Evolutionary conservation across 2,797 vertebrate genomes (phyloP).

Genomic region (Bryconaethiops microstoma): DNA sequence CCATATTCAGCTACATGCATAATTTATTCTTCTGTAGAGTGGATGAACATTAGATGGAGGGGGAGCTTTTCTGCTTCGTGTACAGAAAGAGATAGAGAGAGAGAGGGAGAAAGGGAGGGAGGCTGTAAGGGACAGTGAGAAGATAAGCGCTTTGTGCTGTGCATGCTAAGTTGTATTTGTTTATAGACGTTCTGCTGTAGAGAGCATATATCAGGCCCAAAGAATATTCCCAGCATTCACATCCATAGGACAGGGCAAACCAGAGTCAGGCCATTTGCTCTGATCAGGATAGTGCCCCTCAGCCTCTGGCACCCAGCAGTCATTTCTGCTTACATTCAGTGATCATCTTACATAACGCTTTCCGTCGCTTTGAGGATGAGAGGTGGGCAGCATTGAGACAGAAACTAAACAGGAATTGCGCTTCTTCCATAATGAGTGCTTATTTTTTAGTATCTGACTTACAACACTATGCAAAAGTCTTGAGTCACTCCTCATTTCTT

Average conservation of each 20-base stretch:
- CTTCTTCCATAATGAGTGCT: background rate
- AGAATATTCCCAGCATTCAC: conserved; percentile 37
- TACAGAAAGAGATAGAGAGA: conserved; percentile 34
- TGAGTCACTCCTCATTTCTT: too few relatives aligned
- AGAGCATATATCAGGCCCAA: conserved; percentile 17
- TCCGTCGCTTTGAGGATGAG: background rate
- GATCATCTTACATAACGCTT: conserved; percentile 12
- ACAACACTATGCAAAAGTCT: too few relatives aligned
- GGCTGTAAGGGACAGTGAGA: conserved; percentile 46
- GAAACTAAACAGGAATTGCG: background rate
- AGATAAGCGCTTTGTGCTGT: conserved; percentile 64
- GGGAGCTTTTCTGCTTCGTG: conserved; percentile 40
- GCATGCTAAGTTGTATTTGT: conserved; percentile 75
- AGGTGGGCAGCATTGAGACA: background rate
- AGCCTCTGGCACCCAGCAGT: background rate
- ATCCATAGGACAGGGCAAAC: conserved; percentile 6
- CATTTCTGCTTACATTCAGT: conserved; percentile 20
- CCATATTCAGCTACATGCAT: conserved; percentile 63
- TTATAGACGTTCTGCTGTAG: conserved; percentile 49
- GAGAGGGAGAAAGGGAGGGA: conserved; percentile 39
- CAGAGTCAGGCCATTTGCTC: conserved; percentile 14
- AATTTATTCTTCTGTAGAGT: conserved; percentile 60
- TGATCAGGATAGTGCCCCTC: conserved; percentile 16
- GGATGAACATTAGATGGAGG: conserved; percentile 55
- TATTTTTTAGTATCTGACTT: background rate